These are phyloP conservation scores for Dasyprocta punctata DNA, from an alignment of 2,113 vertebrate genomes.

Conservation along the genomic window DNA sequence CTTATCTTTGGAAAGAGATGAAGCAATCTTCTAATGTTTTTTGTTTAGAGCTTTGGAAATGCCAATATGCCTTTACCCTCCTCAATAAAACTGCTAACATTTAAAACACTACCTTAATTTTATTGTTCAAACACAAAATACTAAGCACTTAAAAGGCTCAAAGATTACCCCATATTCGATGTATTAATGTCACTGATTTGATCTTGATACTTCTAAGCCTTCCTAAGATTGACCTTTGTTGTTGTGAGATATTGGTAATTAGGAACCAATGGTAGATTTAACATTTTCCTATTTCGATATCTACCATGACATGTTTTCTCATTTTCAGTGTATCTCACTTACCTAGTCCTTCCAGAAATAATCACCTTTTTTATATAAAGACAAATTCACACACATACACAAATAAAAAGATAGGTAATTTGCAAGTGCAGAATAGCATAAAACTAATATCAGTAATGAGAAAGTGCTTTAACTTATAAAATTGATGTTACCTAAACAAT, in stretches of 20 bases:
- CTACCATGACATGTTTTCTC: neutral
- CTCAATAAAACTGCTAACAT: slow-evolving; percentile 53
- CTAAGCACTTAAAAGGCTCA: slow-evolving; percentile 39
- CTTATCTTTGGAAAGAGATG: slow-evolving; percentile 36
- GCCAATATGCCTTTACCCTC: neutral
- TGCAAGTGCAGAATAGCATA: neutral
- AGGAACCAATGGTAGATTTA: neutral
- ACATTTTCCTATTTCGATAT: neutral
- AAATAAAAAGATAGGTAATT: neutral
- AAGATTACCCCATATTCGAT: neutral
- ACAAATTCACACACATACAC: neutral
- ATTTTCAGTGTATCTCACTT: neutral
- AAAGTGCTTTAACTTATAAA: neutral
- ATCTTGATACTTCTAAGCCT: neutral
- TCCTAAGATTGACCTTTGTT: neutral
- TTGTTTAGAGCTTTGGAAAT: slow-evolving; percentile 49
- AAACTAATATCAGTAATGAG: neutral
- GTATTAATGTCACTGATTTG: neutral
- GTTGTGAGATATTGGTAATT: neutral
- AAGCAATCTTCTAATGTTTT: slow-evolving; percentile 44
- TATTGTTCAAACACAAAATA: slow-evolving; percentile 63
- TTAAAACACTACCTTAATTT: slow-evolving; percentile 62
- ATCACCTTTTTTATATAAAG: neutral
- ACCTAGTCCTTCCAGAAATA: neutral
- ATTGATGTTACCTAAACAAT: neutral